A percentile compares a stretch with the other conserved stretches of the same genome.
Conservation (phyloP, 2,113 vertebrate genomes). For the Zosterops japonicus region DNA sequence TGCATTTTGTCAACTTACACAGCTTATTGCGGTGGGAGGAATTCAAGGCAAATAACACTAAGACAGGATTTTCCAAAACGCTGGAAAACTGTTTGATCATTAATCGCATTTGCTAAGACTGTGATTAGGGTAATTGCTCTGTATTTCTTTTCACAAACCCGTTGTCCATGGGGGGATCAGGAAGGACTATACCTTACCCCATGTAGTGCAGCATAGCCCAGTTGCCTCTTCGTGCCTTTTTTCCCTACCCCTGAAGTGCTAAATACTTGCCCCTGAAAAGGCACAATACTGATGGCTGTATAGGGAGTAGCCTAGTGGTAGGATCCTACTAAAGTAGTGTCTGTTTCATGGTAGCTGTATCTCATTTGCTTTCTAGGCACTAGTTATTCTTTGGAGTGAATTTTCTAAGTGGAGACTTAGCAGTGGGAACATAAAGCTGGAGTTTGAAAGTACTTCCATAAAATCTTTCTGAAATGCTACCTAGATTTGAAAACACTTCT, state of each 20-base stretch:
- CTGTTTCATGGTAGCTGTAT: background rate
- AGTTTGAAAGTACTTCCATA: background rate
- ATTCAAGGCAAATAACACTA: background rate
- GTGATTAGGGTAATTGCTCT: conserved; percentile 25
- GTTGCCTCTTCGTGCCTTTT: background rate
- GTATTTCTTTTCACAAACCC: background rate
- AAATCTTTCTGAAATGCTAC: background rate
- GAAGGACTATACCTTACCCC: background rate
- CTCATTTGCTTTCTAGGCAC: background rate
- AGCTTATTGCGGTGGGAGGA: background rate
- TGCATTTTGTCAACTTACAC: background rate
- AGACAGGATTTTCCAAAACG: background rate
- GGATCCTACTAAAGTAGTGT: background rate
- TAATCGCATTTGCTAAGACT: conserved; percentile 24
- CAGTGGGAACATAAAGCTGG: background rate
- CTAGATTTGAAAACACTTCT: background rate
- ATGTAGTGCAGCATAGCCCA: background rate
- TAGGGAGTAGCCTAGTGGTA: background rate
- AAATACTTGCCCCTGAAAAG: background rate
- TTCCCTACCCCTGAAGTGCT: rapidly evolving
- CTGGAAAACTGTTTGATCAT: conserved; percentile 32
- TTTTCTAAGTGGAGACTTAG: background rate
- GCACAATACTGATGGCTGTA: background rate
- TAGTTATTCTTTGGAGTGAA: background rate
- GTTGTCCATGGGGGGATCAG: background rate